phyloP scores from a whole-genome alignment of 2,113 vertebrate species.

The Neotragus moschatus region DNA sequence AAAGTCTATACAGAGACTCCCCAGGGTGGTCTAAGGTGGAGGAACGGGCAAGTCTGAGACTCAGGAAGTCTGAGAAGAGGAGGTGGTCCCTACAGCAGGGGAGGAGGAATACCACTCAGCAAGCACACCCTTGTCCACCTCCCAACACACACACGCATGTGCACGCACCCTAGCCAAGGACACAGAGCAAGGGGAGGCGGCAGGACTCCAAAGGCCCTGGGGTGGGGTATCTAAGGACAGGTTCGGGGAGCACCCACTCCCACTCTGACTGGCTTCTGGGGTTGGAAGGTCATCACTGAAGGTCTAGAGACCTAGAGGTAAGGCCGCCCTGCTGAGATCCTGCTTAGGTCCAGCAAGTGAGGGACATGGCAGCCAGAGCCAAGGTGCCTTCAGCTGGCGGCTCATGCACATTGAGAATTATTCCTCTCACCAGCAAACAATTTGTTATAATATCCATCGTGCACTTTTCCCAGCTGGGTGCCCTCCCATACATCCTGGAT shows the following conservation, averaged over 20 bases:
- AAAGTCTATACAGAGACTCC: background rate
- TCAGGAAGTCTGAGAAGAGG: background rate
- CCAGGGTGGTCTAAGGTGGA: background rate
- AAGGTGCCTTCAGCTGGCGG: conserved; percentile 49
- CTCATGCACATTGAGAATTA: conserved; percentile 65
- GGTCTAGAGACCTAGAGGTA: conserved; percentile 50
- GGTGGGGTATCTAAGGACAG: conserved; percentile 33
- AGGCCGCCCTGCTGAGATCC: conserved; percentile 43
- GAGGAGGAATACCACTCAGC: background rate
- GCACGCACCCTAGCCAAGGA: background rate
- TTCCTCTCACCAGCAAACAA: conserved; percentile 28
- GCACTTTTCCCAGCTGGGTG: background rate
- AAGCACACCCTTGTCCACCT: background rate
- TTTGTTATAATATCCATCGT: conserved; percentile 45
- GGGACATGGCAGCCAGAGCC: background rate
- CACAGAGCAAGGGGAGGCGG: background rate
- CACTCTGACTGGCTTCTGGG: background rate
- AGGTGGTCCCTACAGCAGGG: background rate
- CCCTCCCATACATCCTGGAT: conserved; percentile 33
- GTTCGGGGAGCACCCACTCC: background rate
- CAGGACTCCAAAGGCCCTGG: background rate
- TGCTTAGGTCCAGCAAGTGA: background rate
- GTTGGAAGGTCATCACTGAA: background rate
- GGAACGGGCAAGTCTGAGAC: background rate
- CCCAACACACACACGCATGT: background rate